A percentile compares a stretch with the other conserved stretches of the same genome.
These are phyloP conservation scores for Pocota personata DNA, from an alignment of 2,888 invertebrate species.

Conservation along the genomic window DNA sequence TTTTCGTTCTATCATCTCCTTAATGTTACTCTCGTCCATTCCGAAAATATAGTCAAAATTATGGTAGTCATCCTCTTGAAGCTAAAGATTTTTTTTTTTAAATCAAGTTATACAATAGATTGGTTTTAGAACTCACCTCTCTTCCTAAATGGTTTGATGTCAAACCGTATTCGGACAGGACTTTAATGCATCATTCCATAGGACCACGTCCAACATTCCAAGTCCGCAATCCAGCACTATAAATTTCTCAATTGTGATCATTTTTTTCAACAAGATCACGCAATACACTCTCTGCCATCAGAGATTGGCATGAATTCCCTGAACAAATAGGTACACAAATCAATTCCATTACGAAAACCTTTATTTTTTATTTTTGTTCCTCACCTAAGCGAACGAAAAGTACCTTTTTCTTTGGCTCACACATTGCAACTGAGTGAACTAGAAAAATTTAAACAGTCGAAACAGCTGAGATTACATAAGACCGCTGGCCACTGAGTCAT, in stretches of 20 bases:
- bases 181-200: slow-evolving; percentile 86
- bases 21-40: slow-evolving; percentile 94
- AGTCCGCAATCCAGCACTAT: slow-evolving; percentile 93
- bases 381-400: slow-evolving; percentile 81
- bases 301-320: slow-evolving; percentile 98
- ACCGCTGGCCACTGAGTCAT: not conserved
- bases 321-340: not conserved
- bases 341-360: not conserved
- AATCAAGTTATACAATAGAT: not conserved
- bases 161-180: slow-evolving; percentile 85
- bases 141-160: slow-evolving; percentile 86
- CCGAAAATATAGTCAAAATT: slow-evolving; percentile 95
- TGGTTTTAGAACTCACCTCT: slow-evolving; percentile 78
- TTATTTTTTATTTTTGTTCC: slow-evolving; percentile 17
- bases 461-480: not conserved
- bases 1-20: slow-evolving; percentile 85
- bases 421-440: slow-evolving; percentile 7
- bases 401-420: slow-evolving; percentile 75
- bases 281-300: slow-evolving; percentile 96
- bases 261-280: slow-evolving; percentile 80
- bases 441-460: not conserved
- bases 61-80: slow-evolving; percentile 88
- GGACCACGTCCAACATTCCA: slow-evolving; percentile 93
- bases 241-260: slow-evolving; percentile 88
- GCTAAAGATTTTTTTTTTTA: slow-evolving; percentile 83